Base-by-base conservation (phyloP, 2,888 invertebrate genomes). In the Mimas tiliae region DNA sequence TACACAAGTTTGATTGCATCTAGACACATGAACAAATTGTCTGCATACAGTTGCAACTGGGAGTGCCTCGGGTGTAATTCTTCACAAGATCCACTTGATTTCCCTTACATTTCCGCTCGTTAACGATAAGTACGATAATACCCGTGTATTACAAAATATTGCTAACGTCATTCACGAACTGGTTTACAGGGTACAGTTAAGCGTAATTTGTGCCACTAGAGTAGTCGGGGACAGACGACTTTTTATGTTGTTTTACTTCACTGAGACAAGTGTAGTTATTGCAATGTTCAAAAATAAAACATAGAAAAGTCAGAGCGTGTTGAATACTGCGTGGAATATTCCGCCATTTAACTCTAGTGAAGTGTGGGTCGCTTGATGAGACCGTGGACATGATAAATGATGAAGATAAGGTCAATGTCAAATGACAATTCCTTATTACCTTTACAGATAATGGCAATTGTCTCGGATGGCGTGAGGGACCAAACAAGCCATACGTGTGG, bases 401-500 rank as follows among this genome's bases (percentile, higher is more conserved):
- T 67, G 69, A 70, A 68, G 74, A 73, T 78, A 77, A 75, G 70
- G 68, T 75, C 53, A 69, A 70, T 74, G 65, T 69, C 75, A 69
- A 76, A 73, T 74, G 69, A 72, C 71, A 71, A 69, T 73, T 67
- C 48, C 69, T 78, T 75, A 71, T 70, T 78, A 74, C 74, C 69
- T 68, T 87, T 89, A 66, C 89, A 97, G 97, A 98, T 94, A 97
- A 98, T 94, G 98, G 98, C 63, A 97, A 96, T 70, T 98, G 98
- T 87, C 95, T 98, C 69, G 99, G 99, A 67, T 98, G 97, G 97
- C 95, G 98, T 70, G 98, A 98, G 75, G 96, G 96, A 67, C 95
- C 97, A 77, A 95, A 95, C 77, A 97, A 97, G 87, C 97, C 98
- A 21, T 99, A 98, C 91, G 96, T 95, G 82, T 99, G 99, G 99